Evolutionary conservation across 2,888 invertebrate genomes (phyloP), one percentile per base, ranked within the genome.

Genomic region (Aethes cnicana): DNA sequence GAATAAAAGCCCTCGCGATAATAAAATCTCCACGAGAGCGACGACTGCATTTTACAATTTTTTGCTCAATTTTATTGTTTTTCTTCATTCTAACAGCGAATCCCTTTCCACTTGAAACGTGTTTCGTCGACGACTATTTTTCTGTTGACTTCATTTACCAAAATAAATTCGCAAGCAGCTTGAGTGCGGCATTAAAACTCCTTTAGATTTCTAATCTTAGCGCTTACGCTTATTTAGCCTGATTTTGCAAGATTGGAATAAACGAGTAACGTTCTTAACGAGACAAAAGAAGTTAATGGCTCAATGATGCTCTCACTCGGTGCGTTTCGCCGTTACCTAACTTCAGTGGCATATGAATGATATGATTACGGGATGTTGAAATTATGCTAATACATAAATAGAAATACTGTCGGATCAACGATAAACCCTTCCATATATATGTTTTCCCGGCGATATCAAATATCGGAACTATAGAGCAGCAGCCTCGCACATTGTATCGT

Each of bases 401-500:
- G n/a, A n/a, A n/a, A n/a, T n/a, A n/a, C n/a, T n/a, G 28, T 49
- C 61, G 56, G 59, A 64, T 68, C 73, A 66, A 69, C 70, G 60
- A 42, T 58, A 56, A 65, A 73, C 72, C 81, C 77, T 77, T 77
- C 77, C 77, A 85, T 85, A 85, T 84, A 74, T 84, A 84, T 84
- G 77, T 84, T 82, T 83, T 81, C 73, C 71, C 63, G 57, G 61
- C 69, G 69, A 74, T 80, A 81, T 77, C 79, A 81, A 84, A 84
- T 84, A 82, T 74, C 76, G 68, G 58, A 52, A 58, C 62, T 55
- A n/a, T n/a, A 39, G 57, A 49, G 56, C 57, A 64, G 57, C 59
- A 57, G 66, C 69, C 68, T 66, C 66, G 64, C 66, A 58, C 62
- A 57, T 65, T 69, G 67, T 66, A 69, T 66, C 65, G 65, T 59